Conservation (phyloP, 2,797 vertebrate species). For the Bradypodion ventrale region DNA sequence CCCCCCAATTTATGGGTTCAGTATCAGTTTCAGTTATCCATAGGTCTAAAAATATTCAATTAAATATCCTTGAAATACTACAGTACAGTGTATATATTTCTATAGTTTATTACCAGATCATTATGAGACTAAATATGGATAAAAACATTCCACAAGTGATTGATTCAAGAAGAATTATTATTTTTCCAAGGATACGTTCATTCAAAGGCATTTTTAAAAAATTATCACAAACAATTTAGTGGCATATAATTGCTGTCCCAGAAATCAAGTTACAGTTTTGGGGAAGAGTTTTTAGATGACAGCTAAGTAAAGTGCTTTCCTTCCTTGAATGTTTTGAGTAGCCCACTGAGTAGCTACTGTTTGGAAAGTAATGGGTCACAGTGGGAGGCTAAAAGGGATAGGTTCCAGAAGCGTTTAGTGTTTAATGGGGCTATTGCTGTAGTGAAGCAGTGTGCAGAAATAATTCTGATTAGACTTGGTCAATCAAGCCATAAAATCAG, state of each 20-base stretch:
- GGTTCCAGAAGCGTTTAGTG: conserved; percentile 73
- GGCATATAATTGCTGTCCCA: conserved; percentile 53
- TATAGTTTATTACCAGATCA: too few species aligned
- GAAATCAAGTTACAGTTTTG: conserved; percentile 67
- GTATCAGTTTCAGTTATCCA: too few species aligned
- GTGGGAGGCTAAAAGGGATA: conserved; percentile 77
- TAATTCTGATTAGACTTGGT: conserved; percentile 91
- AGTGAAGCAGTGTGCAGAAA: conserved; percentile 88
- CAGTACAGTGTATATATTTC: too few species aligned
- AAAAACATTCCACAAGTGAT: conserved; percentile 18
- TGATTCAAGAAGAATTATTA: conserved; percentile 9
- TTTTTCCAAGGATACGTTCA: conserved; percentile 43
- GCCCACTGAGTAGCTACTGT: conserved; percentile 70
- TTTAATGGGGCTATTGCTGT: conserved; percentile 75
- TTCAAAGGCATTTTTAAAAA: conserved; percentile 45
- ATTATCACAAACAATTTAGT: conserved; percentile 24
- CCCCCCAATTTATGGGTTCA: too few species aligned
- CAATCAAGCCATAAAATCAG: conserved; percentile 78
- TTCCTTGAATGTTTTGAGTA: conserved; percentile 77
- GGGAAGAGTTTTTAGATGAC: conserved; percentile 74
- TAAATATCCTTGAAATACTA: too few species aligned
- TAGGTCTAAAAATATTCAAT: too few species aligned
- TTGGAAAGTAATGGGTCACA: conserved; percentile 70
- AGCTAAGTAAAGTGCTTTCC: conserved; percentile 76
- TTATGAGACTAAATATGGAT: conserved; percentile 33